Evolutionary conservation across 2,797 vertebrate genomes (phyloP).

Genomic region (Microcaecilia unicolor): DNA sequence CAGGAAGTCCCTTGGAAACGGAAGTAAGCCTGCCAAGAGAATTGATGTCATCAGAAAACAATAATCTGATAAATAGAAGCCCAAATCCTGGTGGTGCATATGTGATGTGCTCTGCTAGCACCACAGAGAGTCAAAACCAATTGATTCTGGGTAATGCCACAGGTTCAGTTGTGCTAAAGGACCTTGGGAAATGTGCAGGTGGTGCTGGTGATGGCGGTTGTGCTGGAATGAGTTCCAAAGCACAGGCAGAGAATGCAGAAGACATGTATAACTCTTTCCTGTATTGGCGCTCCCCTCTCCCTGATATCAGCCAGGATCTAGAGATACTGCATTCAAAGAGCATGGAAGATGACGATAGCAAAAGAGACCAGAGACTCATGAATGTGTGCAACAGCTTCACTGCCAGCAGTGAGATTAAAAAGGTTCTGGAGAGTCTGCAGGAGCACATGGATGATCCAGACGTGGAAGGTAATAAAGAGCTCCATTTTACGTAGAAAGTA

Average conservation of each 20-base stretch:
- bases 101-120: conserved; percentile 21
- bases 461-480: conserved; percentile 82
- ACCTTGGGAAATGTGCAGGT: conserved; percentile 20
- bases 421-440: conserved; percentile 77
- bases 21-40: background rate
- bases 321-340: conserved; percentile 58
- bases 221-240: background rate
- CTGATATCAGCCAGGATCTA: conserved; percentile 76
- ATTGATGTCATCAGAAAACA: background rate
- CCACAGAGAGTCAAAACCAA: conserved; percentile 12
- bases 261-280: conserved; percentile 72
- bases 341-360: conserved; percentile 18
- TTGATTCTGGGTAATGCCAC: conserved; percentile 25
- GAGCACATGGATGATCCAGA: conserved; percentile 76
- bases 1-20: conserved; percentile 7
- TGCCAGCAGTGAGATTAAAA: conserved; percentile 75
- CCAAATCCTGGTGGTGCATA: conserved; percentile 21
- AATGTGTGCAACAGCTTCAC: conserved; percentile 30
- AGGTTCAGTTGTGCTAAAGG: conserved; percentile 19
- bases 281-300: conserved; percentile 78
- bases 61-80: background rate
- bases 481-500: no score
- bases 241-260: conserved; percentile 23
- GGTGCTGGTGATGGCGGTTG: conserved; percentile 13
- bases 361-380: background rate